Conservation (phyloP, 2,888 invertebrate species). For the Cetonia aurata region DNA sequence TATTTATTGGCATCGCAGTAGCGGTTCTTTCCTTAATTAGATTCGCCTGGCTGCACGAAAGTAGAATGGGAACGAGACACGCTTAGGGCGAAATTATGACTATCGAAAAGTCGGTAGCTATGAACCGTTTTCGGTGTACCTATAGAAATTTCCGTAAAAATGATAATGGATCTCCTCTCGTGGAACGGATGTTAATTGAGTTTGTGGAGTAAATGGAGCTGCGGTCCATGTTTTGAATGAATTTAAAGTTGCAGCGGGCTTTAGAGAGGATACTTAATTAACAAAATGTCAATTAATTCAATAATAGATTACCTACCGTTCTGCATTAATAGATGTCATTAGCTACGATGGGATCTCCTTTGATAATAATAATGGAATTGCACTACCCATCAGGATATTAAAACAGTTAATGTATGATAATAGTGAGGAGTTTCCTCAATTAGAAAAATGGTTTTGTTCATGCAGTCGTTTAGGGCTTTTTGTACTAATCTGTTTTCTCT, state of each 20-base stretch:
- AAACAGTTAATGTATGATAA: neutral
- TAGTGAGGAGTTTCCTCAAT: constrained; percentile 2
- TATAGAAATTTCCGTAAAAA: constrained; percentile 29
- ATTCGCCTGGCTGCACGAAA: constrained; percentile 2
- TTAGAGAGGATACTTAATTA: constrained; percentile 1
- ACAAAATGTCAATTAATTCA: constrained; percentile 18
- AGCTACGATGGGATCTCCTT: neutral
- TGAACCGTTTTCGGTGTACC: constrained; percentile 3
- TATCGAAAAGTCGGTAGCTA: constrained; percentile 3
- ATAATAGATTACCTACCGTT: neutral
- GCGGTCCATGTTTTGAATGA: constrained; percentile 9
- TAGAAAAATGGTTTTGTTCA: neutral
- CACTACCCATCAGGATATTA: neutral
- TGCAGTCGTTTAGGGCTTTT: no score
- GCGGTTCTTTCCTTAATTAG: constrained; percentile 14
- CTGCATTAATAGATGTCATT: no score
- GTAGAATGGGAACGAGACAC: neutral
- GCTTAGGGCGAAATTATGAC: constrained; percentile 11
- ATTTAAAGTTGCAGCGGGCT: constrained; percentile 14
- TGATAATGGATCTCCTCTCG: constrained; percentile 10
- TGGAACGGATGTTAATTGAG: constrained; percentile 24
- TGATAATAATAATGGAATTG: constrained; percentile 18
- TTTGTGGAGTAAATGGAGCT: constrained; percentile 23
- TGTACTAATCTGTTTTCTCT: no score
- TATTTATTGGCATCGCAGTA: constrained; percentile 6